Percentiles rank a stretch among this genome's conserved stretches.
Evolutionary conservation across 2,113 vertebrate species (phyloP).

Genomic region (Osmerus mordax): DNA sequence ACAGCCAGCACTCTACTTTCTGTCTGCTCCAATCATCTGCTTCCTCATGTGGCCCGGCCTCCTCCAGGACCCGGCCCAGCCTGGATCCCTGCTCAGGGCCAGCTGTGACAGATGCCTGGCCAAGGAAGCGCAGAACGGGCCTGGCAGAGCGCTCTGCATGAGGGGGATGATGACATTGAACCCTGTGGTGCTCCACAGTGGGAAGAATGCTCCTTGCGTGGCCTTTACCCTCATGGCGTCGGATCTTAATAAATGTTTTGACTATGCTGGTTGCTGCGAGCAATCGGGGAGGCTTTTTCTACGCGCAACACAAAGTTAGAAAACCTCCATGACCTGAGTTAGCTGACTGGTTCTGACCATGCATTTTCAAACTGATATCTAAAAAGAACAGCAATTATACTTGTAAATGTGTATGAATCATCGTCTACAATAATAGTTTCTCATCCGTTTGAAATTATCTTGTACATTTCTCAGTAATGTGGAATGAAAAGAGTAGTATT

Average conservation of each 20-base stretch:
- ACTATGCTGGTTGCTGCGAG: no score
- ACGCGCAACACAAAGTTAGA: no score
- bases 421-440: neutral
- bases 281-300: no score
- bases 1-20: neutral
- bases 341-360: neutral
- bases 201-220: neutral
- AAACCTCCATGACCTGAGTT: no score
- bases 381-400: no score
- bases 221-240: neutral
- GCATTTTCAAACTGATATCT: neutral
- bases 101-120: conserved; percentile 14
- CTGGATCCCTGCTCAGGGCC: conserved; percentile 6
- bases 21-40: conserved; percentile 9
- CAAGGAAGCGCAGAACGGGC: neutral
- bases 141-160: neutral
- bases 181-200: neutral
- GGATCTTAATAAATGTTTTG: neutral
- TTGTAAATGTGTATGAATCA: no score
- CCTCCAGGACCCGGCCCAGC: neutral
- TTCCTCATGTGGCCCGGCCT: conserved; percentile 3
- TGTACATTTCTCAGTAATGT: neutral
- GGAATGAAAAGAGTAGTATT: neutral
- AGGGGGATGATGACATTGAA: conserved; percentile 10
- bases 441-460: neutral